Evolutionary conservation across 2,888 invertebrate species (phyloP).

Genomic region (Pyrrhia umbra): DNA sequence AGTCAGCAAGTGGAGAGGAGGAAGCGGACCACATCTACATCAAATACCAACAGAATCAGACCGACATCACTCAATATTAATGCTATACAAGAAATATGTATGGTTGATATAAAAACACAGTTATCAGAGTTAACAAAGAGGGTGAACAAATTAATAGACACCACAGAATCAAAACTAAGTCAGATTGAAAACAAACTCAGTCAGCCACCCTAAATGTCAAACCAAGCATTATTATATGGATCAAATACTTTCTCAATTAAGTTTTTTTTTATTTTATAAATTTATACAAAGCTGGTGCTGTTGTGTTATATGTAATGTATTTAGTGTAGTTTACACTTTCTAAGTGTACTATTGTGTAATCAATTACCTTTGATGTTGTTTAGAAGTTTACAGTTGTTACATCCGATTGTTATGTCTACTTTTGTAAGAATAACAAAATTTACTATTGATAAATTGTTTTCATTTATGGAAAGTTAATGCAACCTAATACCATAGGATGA

Average conservation of each 20-base stretch:
- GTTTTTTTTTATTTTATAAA: conserved; percentile 4
- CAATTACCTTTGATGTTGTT: conserved; percentile 4
- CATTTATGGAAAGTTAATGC: background rate
- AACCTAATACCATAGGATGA: too few species aligned
- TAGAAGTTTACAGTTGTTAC: conserved; percentile 35
- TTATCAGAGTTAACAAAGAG: conserved; percentile 81
- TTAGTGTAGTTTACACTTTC: conserved; percentile 1
- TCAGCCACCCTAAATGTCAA: conserved; percentile 64
- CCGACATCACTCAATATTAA: conserved; percentile 82
- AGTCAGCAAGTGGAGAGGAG: conserved; percentile 84
- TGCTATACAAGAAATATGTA: conserved; percentile 87
- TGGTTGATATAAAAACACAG: conserved; percentile 86
- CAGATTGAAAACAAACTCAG: conserved; percentile 78
- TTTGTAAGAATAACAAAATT: conserved; percentile 13
- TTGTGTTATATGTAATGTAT: conserved; percentile 8
- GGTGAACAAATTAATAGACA: conserved; percentile 81
- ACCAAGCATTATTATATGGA: background rate
- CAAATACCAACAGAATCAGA: conserved; percentile 73
- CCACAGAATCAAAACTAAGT: conserved; percentile 75
- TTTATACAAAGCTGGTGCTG: conserved; percentile 2
- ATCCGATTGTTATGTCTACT: conserved; percentile 14
- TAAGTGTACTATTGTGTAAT: conserved; percentile 2
- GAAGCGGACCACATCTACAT: conserved; percentile 77
- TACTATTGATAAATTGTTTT: background rate
- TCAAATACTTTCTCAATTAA: background rate